A percentile compares a stretch with the other conserved stretches of the same genome.
These are phyloP conservation scores for Aegithalos caudatus DNA, from an alignment of 2,113 vertebrate species.

Conservation along the genomic window DNA sequence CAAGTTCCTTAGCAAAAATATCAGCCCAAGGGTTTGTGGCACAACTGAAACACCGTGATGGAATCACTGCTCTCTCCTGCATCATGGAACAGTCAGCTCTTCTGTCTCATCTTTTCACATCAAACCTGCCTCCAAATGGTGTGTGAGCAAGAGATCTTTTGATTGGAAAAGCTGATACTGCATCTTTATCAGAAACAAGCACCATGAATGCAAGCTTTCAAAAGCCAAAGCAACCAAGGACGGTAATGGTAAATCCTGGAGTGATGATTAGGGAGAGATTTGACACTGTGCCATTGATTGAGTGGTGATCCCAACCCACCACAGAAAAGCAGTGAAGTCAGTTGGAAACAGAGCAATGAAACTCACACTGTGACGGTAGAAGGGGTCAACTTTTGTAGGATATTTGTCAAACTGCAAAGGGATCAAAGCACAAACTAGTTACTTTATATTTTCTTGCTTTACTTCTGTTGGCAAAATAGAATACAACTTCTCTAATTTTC, in stretches of 20 bases:
- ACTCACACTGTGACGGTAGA: constrained; percentile 99
- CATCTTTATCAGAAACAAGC: constrained; percentile 72
- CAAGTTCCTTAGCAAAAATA: constrained; percentile 28
- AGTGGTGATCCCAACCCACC: constrained; percentile 60
- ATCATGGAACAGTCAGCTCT: neutral
- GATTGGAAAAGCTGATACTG: constrained; percentile 73
- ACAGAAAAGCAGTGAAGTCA: constrained; percentile 63
- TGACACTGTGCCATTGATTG: constrained; percentile 30
- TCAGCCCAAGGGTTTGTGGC: constrained; percentile 1
- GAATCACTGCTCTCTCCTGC: neutral
- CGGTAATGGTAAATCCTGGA: constrained; percentile 60
- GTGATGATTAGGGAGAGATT: constrained; percentile 61
- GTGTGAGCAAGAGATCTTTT: constrained; percentile 63
- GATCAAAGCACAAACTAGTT: constrained; percentile 86
- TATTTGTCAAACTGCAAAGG: constrained; percentile 99
- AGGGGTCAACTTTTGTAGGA: constrained; percentile 98
- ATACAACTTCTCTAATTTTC: neutral
- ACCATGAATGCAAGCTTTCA: constrained; percentile 66
- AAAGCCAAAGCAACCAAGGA: constrained; percentile 64
- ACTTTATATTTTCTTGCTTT: constrained; percentile 45
- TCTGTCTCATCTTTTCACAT: constrained; percentile 34
- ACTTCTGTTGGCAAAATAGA: neutral
- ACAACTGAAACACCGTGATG: neutral
- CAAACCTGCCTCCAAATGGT: neutral
- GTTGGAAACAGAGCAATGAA: constrained; percentile 59